Evolutionary conservation across 2,113 vertebrate genomes (phyloP).

Genomic region (Athene noctua): DNA sequence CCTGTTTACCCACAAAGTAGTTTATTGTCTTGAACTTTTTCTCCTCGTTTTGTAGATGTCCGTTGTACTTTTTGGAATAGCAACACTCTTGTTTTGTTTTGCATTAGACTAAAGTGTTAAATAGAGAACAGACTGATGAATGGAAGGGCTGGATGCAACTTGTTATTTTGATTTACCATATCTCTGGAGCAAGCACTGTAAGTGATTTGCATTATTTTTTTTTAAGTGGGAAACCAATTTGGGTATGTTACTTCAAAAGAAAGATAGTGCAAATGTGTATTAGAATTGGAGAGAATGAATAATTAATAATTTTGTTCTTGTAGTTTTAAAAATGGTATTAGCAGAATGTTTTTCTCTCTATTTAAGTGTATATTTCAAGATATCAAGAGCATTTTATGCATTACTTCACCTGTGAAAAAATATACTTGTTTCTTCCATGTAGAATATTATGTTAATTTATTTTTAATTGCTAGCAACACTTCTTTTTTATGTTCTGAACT

Average conservation of each 20-base stretch:
- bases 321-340: not conserved
- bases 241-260: not conserved
- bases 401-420: not conserved
- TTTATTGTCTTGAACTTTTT: constrained; percentile 48
- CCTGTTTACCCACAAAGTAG: not conserved
- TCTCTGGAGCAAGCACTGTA: constrained; percentile 96
- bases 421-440: not conserved
- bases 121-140: constrained; percentile 97
- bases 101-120: constrained; percentile 90
- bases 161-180: constrained; percentile 97
- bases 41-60: constrained; percentile 42
- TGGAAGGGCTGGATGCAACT: constrained; percentile 99
- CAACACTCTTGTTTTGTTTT: constrained; percentile 62
- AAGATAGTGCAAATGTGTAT: not conserved
- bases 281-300: not conserved
- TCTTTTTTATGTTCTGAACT: not conserved
- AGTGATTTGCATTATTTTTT: constrained; percentile 64
- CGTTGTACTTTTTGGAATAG: constrained; percentile 56
- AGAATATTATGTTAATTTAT: not conserved
- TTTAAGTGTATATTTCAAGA: not conserved
- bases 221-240: not conserved
- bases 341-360: not conserved
- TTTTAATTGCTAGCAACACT: not conserved
- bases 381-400: not conserved
- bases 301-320: not conserved